Evolutionary conservation across 2,113 vertebrate genomes (phyloP).

Genomic region (Parotia lawesii): DNA sequence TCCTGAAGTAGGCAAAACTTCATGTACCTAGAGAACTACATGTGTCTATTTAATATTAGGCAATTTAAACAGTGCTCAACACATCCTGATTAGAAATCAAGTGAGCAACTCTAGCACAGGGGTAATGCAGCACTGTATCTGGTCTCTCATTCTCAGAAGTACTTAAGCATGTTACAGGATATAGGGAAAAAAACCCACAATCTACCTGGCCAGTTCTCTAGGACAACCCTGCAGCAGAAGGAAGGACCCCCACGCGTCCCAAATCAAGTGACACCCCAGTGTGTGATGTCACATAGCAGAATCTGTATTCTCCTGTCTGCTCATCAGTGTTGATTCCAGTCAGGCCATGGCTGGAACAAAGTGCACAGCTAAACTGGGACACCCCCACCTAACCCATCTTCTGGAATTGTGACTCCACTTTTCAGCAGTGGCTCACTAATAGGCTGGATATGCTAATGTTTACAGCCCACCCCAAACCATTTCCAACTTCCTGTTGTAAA

Average conservation of each 20-base stretch:
- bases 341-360: background rate
- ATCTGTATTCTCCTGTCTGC: background rate
- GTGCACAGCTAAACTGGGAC: background rate
- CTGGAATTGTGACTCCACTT: background rate
- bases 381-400: background rate
- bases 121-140: background rate
- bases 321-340: background rate
- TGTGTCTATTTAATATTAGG: background rate
- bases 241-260: background rate
- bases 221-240: background rate
- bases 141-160: background rate
- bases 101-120: background rate
- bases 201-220: background rate
- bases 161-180: background rate
- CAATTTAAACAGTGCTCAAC: background rate
- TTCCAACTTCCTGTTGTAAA: background rate
- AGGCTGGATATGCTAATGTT: background rate
- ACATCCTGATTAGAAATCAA: background rate
- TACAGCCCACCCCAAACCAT: background rate
- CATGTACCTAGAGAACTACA: background rate
- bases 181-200: fast-evolving
- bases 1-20: background rate
- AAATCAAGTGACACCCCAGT: background rate
- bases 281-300: background rate
- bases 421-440: background rate